Evolutionary conservation across 1,140 invertebrate genomes (phyloP), one percentile per base, ranked within the genome.

Genomic region (Venturia canescens): DNA sequence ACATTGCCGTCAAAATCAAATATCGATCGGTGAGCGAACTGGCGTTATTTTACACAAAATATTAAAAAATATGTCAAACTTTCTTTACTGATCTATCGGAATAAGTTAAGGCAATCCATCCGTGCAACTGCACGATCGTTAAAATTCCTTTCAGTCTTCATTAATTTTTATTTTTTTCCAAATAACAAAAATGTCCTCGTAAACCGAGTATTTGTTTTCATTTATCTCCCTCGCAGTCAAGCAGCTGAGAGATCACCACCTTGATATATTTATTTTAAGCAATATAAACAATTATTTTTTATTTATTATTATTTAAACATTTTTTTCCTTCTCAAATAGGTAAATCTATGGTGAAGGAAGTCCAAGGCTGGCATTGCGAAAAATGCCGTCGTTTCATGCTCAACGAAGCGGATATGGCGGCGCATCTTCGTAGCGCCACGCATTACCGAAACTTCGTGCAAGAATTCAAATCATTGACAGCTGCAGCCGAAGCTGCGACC

Each of bases 331-430:
- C 34, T 44, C 13, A 1, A 44, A 44, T 44, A 90, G 89, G 88
- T n/a, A 88, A 85, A 84, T 91, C 91, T 26, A 85, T 92, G 85
- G 86, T 92, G 0, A 91, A 91, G 78, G 88, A 92, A 80, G 87
- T 87, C 5, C 84, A 88, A 85, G 91, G 91, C 48, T 91, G 84
- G 78, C 88, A 92, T 57, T 92, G 91, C 31, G 91, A 92, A 60
- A 92, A 90, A 82, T 92, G 91, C 80, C 87, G 90, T 21, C 85
- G 91, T 48, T 92, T 92, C 67, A 92, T 92, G 91, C 76, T 91
- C 7, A 86, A 87, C 21, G 83, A 86, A 72, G 90, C 91, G 31
- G 91, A 92, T 77, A 88, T 92, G 88, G 86, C 84, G 21, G 89
- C 88, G 80, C 91, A 92, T 86, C 80, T 92, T 29, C 89, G 89